A percentile compares a stretch with the other conserved stretches of the same genome.
Evolutionary conservation across 2,797 vertebrate genomes (phyloP).

Genomic region (Coranthus polyacanthus): DNA sequence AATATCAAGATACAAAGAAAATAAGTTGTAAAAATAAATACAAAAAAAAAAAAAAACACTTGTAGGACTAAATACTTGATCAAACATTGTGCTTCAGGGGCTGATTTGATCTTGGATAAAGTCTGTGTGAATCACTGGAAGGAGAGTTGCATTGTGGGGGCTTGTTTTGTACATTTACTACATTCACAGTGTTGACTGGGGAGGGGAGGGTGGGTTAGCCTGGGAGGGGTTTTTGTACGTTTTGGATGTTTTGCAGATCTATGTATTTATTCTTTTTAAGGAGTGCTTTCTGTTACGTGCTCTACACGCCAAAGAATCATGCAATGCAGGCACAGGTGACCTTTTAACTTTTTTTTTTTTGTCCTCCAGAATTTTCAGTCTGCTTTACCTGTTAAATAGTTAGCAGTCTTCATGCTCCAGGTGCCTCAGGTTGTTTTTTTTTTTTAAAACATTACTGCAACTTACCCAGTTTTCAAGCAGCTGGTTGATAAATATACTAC

Average conservation of each 20-base stretch:
- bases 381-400: background rate
- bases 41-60: slow-evolving; percentile 5
- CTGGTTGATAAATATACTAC: slow-evolving; percentile 17
- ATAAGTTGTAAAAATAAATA: slow-evolving; percentile 22
- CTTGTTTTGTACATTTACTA: slow-evolving; percentile 50
- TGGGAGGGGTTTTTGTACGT: slow-evolving; percentile 40
- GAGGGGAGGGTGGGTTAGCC: background rate
- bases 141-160: slow-evolving; percentile 32
- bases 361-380: background rate
- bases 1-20: slow-evolving; percentile 46
- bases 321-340: slow-evolving; percentile 11
- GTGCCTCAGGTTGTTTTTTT: slow-evolving; percentile 20
- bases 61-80: slow-evolving; percentile 23
- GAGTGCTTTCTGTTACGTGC: slow-evolving; percentile 56
- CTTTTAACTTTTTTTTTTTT: background rate
- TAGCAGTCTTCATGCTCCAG: background rate
- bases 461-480: slow-evolving; percentile 1
- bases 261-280: slow-evolving; percentile 74
- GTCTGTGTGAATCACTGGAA: slow-evolving; percentile 58
- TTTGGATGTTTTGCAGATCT: too few species aligned
- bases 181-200: slow-evolving; percentile 49
- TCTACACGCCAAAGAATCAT: slow-evolving; percentile 65
- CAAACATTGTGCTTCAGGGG: slow-evolving; percentile 31
- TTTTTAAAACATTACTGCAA: background rate
- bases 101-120: slow-evolving; percentile 32